Evolutionary conservation across 2,113 vertebrate species (phyloP).

Genomic region (Vimba vimba): DNA sequence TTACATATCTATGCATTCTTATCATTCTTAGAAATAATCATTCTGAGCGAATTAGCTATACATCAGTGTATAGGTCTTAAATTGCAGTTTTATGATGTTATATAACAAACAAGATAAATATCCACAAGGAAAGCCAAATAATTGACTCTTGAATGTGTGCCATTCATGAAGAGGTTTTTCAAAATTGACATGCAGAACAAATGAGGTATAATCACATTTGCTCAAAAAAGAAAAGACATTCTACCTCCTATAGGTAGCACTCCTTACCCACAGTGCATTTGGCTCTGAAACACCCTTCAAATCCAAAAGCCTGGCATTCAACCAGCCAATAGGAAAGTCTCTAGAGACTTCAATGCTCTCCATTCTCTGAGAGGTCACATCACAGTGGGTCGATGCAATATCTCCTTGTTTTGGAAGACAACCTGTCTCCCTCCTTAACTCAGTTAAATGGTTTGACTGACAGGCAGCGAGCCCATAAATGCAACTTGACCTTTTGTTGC

Average conservation of each 20-base stretch:
- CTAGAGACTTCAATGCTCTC: constrained; percentile 1
- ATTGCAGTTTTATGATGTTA: not conserved
- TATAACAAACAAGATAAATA: not conserved
- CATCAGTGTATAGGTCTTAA: not conserved
- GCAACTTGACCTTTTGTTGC: not conserved
- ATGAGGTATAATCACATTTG: constrained; percentile 41
- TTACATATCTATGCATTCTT: not conserved
- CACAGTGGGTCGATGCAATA: constrained; percentile 11
- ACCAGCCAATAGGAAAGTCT: constrained; percentile 9
- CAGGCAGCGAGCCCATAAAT: not conserved
- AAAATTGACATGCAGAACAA: constrained; percentile 35
- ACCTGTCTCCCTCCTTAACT: constrained; percentile 6
- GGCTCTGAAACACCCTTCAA: not conserved
- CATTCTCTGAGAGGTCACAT: not conserved
- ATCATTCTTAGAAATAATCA: not conserved
- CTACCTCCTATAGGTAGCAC: constrained; percentile 23
- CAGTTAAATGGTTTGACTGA: not conserved
- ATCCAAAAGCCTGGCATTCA: constrained; percentile 27
- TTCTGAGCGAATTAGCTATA: not conserved
- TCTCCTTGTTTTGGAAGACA: constrained; percentile 31
- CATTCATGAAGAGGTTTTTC: not conserved
- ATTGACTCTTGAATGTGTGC: not conserved
- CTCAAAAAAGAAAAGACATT: not conserved
- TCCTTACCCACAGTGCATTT: constrained; percentile 13
- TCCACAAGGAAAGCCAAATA: not conserved